These are phyloP conservation scores for Calliopsis andreniformis DNA, from an alignment of 1,140 invertebrate genomes.

Conservation along the genomic window DNA sequence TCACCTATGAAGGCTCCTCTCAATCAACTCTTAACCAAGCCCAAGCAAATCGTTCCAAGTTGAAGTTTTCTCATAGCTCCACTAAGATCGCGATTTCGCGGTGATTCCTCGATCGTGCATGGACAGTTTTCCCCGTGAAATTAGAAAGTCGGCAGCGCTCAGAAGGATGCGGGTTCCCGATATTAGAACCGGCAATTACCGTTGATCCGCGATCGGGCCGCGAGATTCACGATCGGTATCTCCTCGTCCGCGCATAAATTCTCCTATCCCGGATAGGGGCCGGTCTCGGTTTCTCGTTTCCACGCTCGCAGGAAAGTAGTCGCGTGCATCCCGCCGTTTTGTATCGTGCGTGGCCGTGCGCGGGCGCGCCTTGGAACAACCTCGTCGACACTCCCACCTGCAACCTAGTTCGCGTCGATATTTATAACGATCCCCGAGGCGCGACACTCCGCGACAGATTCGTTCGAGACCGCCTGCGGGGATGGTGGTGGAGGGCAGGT, in stretches of 20 bases:
- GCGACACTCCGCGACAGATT: background rate
- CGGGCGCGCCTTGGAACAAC: background rate
- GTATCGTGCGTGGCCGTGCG: background rate
- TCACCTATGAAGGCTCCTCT: too few relatives aligned
- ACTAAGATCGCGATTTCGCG: constrained; percentile 1
- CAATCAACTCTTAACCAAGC: too few relatives aligned
- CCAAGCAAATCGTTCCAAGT: too few relatives aligned
- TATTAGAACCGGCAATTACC: constrained; percentile 55
- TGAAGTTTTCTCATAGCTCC: too few relatives aligned
- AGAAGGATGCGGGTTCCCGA: constrained; percentile 21
- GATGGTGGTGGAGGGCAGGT: too few relatives aligned
- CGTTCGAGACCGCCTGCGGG: background rate
- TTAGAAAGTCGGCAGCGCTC: constrained; percentile 56
- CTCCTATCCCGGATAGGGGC: constrained; percentile 58
- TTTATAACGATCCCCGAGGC: constrained; percentile 51
- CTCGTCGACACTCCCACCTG: constrained; percentile 37
- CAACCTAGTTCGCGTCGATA: constrained; percentile 56
- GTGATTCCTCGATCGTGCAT: constrained; percentile 18
- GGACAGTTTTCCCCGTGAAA: constrained; percentile 54
- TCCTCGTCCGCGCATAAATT: constrained; percentile 49
- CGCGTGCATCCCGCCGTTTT: constrained; percentile 32
- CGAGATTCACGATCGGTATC: constrained; percentile 54
- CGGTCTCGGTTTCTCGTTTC: constrained; percentile 48
- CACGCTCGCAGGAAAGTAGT: constrained; percentile 43
- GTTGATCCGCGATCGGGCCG: constrained; percentile 52